A percentile compares a stretch with the other conserved stretches of the same genome.
Evolutionary conservation across 2,113 vertebrate species (phyloP).

Genomic region (Chaenocephalus aceratus): DNA sequence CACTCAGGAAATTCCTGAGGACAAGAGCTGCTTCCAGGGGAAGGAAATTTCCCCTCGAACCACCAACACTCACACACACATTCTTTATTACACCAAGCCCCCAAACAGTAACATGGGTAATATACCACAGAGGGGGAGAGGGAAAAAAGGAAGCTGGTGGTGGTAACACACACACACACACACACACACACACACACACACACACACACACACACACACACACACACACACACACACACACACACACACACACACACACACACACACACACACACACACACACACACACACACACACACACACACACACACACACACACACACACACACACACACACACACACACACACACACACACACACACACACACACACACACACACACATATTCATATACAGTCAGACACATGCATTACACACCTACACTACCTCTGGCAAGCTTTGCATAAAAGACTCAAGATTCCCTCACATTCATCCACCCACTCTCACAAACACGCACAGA

Average conservation of each 20-base stretch:
- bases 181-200: slow-evolving; percentile 11
- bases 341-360: slow-evolving; percentile 10
- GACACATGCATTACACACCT: slow-evolving; percentile 53
- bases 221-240: no score
- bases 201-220: background rate
- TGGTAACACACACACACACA: slow-evolving; percentile 22
- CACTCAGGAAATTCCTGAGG: slow-evolving; percentile 99
- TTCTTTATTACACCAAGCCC: slow-evolving; percentile 38
- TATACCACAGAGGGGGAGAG: slow-evolving; percentile 38
- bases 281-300: slow-evolving; percentile 26
- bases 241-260: background rate
- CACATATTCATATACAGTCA: slow-evolving; percentile 6
- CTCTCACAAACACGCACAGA: slow-evolving; percentile 62
- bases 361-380: no score
- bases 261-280: slow-evolving; percentile 8
- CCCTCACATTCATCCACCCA: slow-evolving; percentile 74
- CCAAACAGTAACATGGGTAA: slow-evolving; percentile 35
- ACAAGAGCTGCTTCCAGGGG: slow-evolving; percentile 95
- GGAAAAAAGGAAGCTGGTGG: slow-evolving; percentile 26
- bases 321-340: slow-evolving; percentile 26
- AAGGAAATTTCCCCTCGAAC: slow-evolving; percentile 99
- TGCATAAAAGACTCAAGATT: slow-evolving; percentile 68
- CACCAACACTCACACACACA: slow-evolving; percentile 55
- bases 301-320: slow-evolving; percentile 11
- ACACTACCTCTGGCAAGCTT: slow-evolving; percentile 66